Conservation (phyloP, 1,140 invertebrate genomes). For the Trinorchestia longiramus region DNA sequence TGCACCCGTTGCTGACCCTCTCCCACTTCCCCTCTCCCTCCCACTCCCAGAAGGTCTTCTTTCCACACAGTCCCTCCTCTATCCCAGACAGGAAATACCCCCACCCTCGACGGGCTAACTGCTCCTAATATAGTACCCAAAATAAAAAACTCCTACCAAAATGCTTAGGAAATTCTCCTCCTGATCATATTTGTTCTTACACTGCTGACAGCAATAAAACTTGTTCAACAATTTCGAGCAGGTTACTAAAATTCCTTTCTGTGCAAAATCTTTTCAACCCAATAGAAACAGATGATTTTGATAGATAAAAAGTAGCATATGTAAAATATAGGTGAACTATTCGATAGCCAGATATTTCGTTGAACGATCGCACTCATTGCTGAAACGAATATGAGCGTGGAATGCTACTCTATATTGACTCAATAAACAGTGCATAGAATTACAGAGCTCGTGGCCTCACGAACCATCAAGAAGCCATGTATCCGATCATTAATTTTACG, state of each 20-base stretch:
- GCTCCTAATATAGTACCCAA: background rate
- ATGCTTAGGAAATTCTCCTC: background rate
- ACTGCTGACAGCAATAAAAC: background rate
- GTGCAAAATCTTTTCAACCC: background rate
- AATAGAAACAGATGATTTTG: background rate
- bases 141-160: background rate
- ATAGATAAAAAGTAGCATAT: background rate
- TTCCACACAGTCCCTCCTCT: constrained; percentile 13
- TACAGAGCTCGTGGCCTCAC: background rate
- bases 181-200: background rate
- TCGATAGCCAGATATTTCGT: background rate
- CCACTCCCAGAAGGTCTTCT: background rate
- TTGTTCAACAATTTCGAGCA: background rate
- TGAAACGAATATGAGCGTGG: background rate
- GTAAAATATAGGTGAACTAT: background rate
- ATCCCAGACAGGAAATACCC: constrained; percentile 14
- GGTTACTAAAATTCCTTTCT: background rate
- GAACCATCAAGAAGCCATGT: background rate
- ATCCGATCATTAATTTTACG: background rate
- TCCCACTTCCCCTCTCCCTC: background rate
- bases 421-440: background rate
- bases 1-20: background rate
- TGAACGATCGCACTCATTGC: background rate
- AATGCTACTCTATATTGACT: background rate
- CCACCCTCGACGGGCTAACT: background rate